Evolutionary conservation across 2,888 invertebrate species (phyloP).

Genomic region (Cactoblastis cactorum): DNA sequence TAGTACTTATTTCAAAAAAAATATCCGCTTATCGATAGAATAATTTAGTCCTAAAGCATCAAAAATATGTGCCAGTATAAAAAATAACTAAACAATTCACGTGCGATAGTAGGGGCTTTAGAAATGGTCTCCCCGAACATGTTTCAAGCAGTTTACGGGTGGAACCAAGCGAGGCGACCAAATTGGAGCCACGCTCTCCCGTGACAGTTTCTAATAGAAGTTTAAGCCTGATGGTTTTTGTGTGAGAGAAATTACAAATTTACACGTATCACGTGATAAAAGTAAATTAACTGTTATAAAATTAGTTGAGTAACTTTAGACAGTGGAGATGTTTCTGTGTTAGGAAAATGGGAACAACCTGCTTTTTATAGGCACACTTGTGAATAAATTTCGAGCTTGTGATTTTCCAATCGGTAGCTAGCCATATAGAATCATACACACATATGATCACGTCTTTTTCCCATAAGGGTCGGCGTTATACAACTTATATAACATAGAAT

Average conservation of each 20-base stretch:
- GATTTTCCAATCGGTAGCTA: too few relatives aligned
- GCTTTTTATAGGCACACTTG: too few relatives aligned
- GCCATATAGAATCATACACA: too few relatives aligned
- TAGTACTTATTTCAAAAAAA: too few relatives aligned
- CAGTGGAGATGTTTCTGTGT: not conserved
- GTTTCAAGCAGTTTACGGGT: constrained; percentile 17
- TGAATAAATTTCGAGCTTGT: too few relatives aligned
- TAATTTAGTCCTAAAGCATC: too few relatives aligned
- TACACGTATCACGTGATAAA: not conserved
- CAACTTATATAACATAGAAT: too few relatives aligned
- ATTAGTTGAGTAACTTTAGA: not conserved
- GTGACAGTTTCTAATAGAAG: constrained; percentile 7
- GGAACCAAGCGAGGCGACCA: constrained; percentile 13
- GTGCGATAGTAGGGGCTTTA: not conserved
- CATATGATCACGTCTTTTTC: too few relatives aligned
- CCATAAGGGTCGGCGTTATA: too few relatives aligned
- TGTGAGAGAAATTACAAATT: not conserved
- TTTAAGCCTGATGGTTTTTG: not conserved
- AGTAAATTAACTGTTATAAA: not conserved
- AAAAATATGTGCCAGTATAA: too few relatives aligned
- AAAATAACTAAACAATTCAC: not conserved
- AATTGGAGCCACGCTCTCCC: constrained; percentile 13
- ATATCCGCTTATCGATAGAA: too few relatives aligned
- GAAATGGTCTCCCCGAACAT: constrained; percentile 7
- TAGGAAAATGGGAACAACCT: too few relatives aligned